Evolutionary conservation across 1,140 invertebrate genomes (phyloP).

Genomic region (Cryptotermes secundus): DNA sequence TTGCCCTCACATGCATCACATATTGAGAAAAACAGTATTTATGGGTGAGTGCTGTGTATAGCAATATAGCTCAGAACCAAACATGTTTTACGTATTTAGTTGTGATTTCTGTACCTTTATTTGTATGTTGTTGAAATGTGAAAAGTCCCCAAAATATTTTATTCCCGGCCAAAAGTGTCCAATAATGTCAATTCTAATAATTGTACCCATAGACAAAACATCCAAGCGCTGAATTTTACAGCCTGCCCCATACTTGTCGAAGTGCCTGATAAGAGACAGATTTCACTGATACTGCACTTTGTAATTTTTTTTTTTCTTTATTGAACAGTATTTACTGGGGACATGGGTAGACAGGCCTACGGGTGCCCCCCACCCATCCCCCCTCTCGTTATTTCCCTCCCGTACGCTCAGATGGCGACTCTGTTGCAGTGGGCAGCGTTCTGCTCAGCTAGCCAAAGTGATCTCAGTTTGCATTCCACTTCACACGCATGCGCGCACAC

Average conservation of each 20-base stretch:
- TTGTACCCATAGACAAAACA: no score
- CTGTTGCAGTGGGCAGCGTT: neutral
- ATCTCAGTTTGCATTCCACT: no score
- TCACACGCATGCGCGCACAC: no score
- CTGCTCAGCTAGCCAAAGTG: neutral
- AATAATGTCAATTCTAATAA: no score
- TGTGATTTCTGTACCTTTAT: neutral
- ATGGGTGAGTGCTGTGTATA: no score
- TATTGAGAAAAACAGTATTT: no score
- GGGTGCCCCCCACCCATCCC: no score
- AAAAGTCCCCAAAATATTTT: neutral
- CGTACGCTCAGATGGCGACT: neutral
- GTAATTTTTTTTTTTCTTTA: neutral
- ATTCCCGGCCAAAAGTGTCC: no score
- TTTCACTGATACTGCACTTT: neutral
- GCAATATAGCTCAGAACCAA: neutral
- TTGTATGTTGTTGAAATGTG: neutral
- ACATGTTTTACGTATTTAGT: neutral
- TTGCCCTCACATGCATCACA: no score
- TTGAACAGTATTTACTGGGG: neutral
- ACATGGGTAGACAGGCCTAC: neutral
- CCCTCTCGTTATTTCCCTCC: no score
- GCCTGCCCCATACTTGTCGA: neutral
- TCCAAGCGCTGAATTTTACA: neutral
- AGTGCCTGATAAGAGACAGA: neutral